Base-by-base conservation (phyloP, 1,140 invertebrate genomes). In the Trialeurodes vaporariorum region DNA sequence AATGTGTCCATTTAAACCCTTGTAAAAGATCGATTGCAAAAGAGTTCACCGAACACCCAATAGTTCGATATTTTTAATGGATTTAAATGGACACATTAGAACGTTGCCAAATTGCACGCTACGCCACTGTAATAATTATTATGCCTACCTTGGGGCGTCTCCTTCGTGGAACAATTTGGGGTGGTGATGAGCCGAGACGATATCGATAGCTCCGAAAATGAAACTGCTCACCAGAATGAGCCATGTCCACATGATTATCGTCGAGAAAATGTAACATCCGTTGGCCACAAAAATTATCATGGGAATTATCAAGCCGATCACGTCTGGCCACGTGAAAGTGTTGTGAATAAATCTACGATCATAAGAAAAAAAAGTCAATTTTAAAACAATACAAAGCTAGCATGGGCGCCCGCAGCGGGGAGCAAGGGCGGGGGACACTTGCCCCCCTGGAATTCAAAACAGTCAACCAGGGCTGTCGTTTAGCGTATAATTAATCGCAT, bases 81-180 rank as follows among this genome's bases (percentile, higher is more conserved):
- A 49, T 49, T 49, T 49, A 49, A 49, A 49, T 17, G 34, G 34
- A 49, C 5, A 17, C 5, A 49, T 9, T 49, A 49, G 5, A 49
- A 5, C 17, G 34, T 5, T 49, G 34, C 34, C 34, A 49, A 49
- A 5, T 49, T 49, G 5, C 34, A 49, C 5, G 34, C 34, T n/a
- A n/a, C n/a, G n/a, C n/a, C n/a, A n/a, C n/a, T n/a, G n/a, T n/a
- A n/a, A 49, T 49, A 9, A 17, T 49, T 17, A 49, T 17, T 49
- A 49, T 17, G 5, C 59, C 75, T 80, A 85, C 82, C 80, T 79
- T 60, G 83, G 75, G 69, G 82, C 77, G 75, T 93, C 91, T 2
- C 91, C 90, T 73, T 93, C 90, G 72, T 93, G 91, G 75, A 90
- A 91, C 65, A 90, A 87, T 27, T 90, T 82, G 0, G 90, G 89